These are phyloP conservation scores for Anoncus sp. DNA, from an alignment of 2,888 invertebrate species.

Conservation along the genomic window DNA sequence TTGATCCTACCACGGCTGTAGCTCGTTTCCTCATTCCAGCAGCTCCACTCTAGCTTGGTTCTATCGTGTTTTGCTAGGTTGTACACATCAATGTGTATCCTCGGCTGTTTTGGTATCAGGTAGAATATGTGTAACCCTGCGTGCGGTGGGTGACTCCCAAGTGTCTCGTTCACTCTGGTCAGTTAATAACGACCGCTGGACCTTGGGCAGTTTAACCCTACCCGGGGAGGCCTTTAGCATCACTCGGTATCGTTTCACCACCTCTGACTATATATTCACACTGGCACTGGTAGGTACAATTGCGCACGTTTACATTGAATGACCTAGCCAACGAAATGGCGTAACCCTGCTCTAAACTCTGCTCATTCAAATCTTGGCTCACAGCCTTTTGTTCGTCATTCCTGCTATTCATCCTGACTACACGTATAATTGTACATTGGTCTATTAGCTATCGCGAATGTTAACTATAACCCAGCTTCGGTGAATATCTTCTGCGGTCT, in stretches of 20 bases:
- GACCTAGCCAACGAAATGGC: constrained; percentile 16
- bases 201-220: constrained; percentile 44
- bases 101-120: neutral
- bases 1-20: neutral
- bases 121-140: too few relatives aligned
- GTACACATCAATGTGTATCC: constrained; percentile 2
- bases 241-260: constrained; percentile 29
- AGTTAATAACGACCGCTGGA: constrained; percentile 79
- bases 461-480: too few relatives aligned
- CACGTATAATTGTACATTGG: too few relatives aligned
- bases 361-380: too few relatives aligned
- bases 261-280: neutral
- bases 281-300: too few relatives aligned
- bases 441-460: too few relatives aligned
- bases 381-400: too few relatives aligned
- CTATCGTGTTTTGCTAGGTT: neutral
- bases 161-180: constrained; percentile 82
- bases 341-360: neutral
- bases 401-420: too few relatives aligned
- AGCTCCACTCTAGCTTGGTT: neutral
- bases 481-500: too few relatives aligned
- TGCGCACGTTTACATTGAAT: too few relatives aligned
- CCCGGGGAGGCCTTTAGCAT: constrained; percentile 25
- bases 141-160: constrained; percentile 72
- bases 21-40: neutral